Evolutionary conservation across 2,113 vertebrate genomes (phyloP).

Genomic region (Cyrtonyx montezumae): DNA sequence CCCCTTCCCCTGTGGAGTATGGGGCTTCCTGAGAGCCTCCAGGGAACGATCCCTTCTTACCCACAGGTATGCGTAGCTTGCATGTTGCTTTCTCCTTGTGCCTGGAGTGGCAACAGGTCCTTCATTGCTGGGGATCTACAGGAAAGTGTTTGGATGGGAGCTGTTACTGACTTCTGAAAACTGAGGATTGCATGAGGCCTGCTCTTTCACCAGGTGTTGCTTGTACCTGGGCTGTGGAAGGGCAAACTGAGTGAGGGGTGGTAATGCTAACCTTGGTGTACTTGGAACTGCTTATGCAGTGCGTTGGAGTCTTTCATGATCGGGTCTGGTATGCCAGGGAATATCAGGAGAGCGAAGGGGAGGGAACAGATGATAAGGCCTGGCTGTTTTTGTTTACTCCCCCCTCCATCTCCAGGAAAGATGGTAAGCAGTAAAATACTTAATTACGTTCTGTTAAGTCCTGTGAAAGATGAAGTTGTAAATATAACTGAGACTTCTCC

Average conservation of each 20-base stretch:
- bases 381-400: background rate
- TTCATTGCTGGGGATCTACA: background rate
- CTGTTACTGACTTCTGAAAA: background rate
- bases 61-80: background rate
- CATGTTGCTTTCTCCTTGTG: background rate
- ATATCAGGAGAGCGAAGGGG: background rate
- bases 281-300: background rate
- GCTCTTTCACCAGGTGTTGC: background rate
- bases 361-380: background rate
- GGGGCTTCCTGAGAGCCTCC: background rate
- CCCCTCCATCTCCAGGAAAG: fast-evolving
- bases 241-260: background rate
- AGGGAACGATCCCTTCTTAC: background rate
- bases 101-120: background rate
- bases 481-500: background rate
- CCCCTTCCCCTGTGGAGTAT: background rate
- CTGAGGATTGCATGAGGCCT: background rate
- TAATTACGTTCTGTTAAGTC: background rate
- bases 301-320: background rate
- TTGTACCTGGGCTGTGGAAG: background rate
- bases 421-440: background rate
- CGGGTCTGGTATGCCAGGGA: background rate
- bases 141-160: background rate
- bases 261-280: background rate
- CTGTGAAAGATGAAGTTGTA: background rate